Conservation (phyloP, 2,797 vertebrate species). For the Atherinosoma microstoma region DNA sequence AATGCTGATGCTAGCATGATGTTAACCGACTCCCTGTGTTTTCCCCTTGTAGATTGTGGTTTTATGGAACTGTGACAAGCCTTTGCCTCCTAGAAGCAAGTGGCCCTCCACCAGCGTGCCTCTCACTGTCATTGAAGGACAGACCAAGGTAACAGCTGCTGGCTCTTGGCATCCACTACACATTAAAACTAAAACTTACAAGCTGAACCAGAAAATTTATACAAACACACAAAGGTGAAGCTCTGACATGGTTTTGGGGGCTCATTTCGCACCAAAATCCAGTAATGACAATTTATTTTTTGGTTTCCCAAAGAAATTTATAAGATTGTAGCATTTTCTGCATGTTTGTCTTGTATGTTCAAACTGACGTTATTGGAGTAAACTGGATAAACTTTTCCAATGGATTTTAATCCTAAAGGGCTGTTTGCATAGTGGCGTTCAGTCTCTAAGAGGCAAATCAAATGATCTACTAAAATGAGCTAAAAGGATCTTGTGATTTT, state of each 20-base stretch:
- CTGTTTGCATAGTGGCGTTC: background rate
- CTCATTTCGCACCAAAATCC: background rate
- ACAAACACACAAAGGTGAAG: background rate
- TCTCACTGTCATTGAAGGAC: conserved; percentile 84
- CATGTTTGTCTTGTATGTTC: no score
- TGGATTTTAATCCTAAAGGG: background rate
- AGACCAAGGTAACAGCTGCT: conserved; percentile 80
- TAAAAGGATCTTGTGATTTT: no score
- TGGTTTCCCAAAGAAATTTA: no score
- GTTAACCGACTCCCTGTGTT: background rate
- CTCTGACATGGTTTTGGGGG: background rate
- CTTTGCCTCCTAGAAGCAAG: conserved; percentile 84
- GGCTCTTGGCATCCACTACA: conserved; percentile 40
- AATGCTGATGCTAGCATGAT: background rate
- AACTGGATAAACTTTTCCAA: no score
- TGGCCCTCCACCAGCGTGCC: conserved; percentile 87
- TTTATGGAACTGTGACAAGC: conserved; percentile 86
- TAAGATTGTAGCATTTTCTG: no score
- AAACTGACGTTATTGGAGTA: no score
- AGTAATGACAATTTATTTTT: background rate
- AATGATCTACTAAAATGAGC: no score
- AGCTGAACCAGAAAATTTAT: no score
- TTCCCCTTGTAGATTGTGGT: conserved; percentile 77
- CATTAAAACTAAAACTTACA: conserved; percentile 22
- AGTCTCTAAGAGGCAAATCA: background rate